These are phyloP conservation scores for Myripristis murdjan DNA, from an alignment of 2,797 vertebrate genomes.

Conservation along the genomic window DNA sequence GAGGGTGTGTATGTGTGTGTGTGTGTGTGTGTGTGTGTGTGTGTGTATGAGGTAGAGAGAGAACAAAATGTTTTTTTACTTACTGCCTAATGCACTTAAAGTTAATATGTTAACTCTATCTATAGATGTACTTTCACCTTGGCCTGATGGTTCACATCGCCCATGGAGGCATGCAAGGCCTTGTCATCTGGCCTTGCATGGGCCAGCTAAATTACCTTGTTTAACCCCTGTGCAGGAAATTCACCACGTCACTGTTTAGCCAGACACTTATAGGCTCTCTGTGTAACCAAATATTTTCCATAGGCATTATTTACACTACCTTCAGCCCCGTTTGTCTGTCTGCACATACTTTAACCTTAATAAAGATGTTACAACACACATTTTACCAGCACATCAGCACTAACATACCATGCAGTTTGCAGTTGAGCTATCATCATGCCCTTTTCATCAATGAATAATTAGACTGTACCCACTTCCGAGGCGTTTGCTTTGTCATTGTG, in stretches of 20 bases:
- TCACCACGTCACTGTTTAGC: slow-evolving; percentile 21
- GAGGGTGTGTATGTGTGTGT: too few relatives aligned
- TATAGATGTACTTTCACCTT: slow-evolving; percentile 55
- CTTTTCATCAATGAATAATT: too few relatives aligned
- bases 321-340: too few relatives aligned
- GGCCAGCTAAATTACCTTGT: slow-evolving; percentile 29
- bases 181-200: slow-evolving; percentile 7
- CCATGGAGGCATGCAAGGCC: too few relatives aligned
- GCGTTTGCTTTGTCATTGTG: too few relatives aligned
- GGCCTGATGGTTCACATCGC: slow-evolving; percentile 18
- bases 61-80: slow-evolving; percentile 43
- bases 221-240: slow-evolving; percentile 32
- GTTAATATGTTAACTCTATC: slow-evolving; percentile 53
- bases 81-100: slow-evolving; percentile 34
- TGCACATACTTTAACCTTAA: too few relatives aligned
- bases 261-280: not conserved
- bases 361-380: too few relatives aligned
- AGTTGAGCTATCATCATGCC: too few relatives aligned
- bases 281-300: not conserved
- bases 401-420: too few relatives aligned
- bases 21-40: too few relatives aligned
- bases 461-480: too few relatives aligned
- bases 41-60: slow-evolving; percentile 45
- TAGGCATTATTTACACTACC: not conserved
- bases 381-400: too few relatives aligned